Evolutionary conservation across 2,113 vertebrate species (phyloP), one percentile per base, ranked within the genome.

Genomic region (Marmota monax): DNA sequence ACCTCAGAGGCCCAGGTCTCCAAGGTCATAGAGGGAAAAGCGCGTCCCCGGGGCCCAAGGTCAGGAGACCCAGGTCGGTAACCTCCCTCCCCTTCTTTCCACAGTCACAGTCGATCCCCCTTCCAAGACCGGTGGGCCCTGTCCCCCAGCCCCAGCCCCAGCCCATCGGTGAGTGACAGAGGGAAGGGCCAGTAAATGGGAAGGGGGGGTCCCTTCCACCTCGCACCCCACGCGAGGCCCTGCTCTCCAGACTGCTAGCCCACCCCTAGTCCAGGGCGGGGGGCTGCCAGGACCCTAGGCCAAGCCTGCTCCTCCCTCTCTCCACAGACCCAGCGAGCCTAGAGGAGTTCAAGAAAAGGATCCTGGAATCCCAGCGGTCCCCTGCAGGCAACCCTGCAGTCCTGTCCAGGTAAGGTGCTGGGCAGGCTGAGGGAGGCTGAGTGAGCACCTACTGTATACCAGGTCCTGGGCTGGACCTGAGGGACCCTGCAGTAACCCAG

Each of bases 321-420:
- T 22, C 27, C 3, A 4, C 77, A 98, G 98, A 98, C 73, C 37
- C 42, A 0, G 84, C 9, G 0, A 11, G 2, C 45, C 94, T 98
- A 56, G 98, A 98, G 29, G 94, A 97, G 9, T 98, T 97, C 84
- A 97, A 95, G 95, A 97, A 27, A 87, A 95, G 25, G 84, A 73
- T 97, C 65, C 58, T 97, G 20, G 93, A 96, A 27, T 87, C 94
- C n/a, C 93, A 98, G 45, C 37, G 80, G 37, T 7, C 7, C 6
- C 25, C 84, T 8, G 4, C 18, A 9, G 20, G 88, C 72, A 42
- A 16, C 65, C 78, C 79, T 4, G 77, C 48, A 4, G 18, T 7
- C n/a, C 79, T 53, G 2, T 16, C 79, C 93, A 97, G 96, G 97
- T 97, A 29, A 97, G 94, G n/a, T 0, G 0, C 77, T 13, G 48